Base-by-base conservation (phyloP, 2,113 vertebrate species). In the Lepus timidus region DNA sequence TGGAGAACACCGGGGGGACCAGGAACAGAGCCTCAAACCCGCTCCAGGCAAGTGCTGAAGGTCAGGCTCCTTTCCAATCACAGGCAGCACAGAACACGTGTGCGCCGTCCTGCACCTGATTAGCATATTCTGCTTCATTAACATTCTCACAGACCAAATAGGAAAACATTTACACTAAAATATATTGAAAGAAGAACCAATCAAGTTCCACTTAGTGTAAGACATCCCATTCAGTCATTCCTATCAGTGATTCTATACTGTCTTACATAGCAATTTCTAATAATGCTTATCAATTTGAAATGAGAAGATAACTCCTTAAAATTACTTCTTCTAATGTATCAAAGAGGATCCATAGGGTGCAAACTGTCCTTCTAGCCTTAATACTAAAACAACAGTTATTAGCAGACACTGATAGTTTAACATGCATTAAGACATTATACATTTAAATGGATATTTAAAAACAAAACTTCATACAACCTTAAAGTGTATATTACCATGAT, bases 321-420 rank as follows among this genome's bases (percentile, higher is more conserved):
- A 29, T 64, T 52, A 14, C 23, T 33, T 73, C 61, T 71, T 76
- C 29, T 85, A 73, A 85, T 14, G 0, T 11, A 76, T 22, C 36
- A 74, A 49, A 74, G 9, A 89, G 73, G 23, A 44, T 25, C 68
- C 8, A 4, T 16, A 22, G 0, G 31, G 25, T 39, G 86, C 44
- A 62, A 52, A 73, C 16, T 55, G 19, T 74, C 76, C 62, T 65
- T 76, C 44, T 82, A 73, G 11, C 17, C 4, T 52, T 65, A 73
- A 79, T 67, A 68, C n/a, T 81, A 86, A 86, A 90, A 33, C 61
- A 79, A 44, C 25, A 68, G 51, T 44, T 17, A 55, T n/a, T 25
- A 81, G 55, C 13, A n/a, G 27, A 52, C 12, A 13, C 0, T 12
- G 7, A n/a, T 10, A 78, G 27, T 17, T 95, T 68, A 62, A 44